Base-by-base conservation (phyloP, 92 coral and sea anemone species). In the Porites rus region DNA sequence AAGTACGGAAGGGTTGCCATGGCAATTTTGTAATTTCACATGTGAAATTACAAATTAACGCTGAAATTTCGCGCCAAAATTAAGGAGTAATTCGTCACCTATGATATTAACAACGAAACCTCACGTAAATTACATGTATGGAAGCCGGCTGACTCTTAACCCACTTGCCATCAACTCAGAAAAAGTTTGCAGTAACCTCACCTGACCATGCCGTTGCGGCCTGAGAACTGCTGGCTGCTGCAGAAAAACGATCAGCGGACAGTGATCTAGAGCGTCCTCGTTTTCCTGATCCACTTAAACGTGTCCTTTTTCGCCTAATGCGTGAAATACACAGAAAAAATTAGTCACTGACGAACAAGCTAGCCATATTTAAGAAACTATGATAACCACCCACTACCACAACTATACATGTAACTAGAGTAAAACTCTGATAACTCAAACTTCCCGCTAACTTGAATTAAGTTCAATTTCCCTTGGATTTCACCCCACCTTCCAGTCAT, bases 201-300 rank as follows among this genome's bases (percentile, higher is more conserved):
- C 87, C 87, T 64, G 79, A 51, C 87, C 87, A 83, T 13, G 67
- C 54, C 20, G 56, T 71, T 50, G 14, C 21, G 18, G 60, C 51
- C 24, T 88, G 76, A 12, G 91, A 66, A 38, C 86, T 77, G 24
- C 89, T 92, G 19, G 74, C 88, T 77, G 88, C 79, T 17, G 79
- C 85, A 58, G 94, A 83, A 50, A 86, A 90, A 78, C 99, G 99
- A 78, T 97, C 98, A 43, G 98, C 89, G 19, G 99, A 97, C 78
- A 97, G 82, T 76, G 99, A 97, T 79, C 95, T 86, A 8, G 95
- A 92, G 17, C 99, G 96, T 72, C 91, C 95, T 92, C 99, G 84
- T 58, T 91, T 81, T 14, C 89, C 91, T 51, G 94, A 90, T 74
- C 92, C 92, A 72, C 84, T 77, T 70, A 96, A 95, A 62, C 93